These are phyloP conservation scores for Osmerus eperlanus DNA, from an alignment of 2,113 vertebrate species.

Conservation along the genomic window DNA sequence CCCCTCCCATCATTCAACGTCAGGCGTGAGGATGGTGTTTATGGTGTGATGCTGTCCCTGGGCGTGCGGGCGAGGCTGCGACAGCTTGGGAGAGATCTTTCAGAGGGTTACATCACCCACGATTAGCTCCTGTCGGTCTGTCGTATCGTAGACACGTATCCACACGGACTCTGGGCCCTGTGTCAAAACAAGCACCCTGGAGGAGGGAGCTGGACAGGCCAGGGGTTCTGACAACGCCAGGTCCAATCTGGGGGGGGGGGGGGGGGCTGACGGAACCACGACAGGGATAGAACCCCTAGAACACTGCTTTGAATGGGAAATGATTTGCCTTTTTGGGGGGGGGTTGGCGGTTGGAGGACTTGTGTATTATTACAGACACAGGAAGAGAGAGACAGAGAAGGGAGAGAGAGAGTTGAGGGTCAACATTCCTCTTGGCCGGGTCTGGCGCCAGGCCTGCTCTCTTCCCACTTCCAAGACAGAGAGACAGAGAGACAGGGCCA, in stretches of 20 bases:
- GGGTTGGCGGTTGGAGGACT: too few relatives aligned
- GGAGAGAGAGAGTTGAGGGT: not conserved
- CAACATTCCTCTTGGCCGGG: conserved; percentile 5
- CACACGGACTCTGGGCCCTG: conserved; percentile 34
- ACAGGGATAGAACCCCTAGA: conserved; percentile 11
- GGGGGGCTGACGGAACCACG: conserved; percentile 24
- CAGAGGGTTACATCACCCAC: conserved; percentile 58
- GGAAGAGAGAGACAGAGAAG: too few relatives aligned
- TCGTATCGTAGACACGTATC: conserved; percentile 32
- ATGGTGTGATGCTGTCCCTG: conserved; percentile 37
- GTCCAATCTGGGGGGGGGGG: conserved; percentile 23
- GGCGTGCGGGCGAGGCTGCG: not conserved
- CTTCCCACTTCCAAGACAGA: conserved; percentile 6
- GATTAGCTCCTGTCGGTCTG: conserved; percentile 35
- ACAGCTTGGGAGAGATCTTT: conserved; percentile 44
- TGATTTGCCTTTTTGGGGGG: too few relatives aligned
- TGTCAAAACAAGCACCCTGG: conserved; percentile 41
- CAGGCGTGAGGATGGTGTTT: conserved; percentile 46
- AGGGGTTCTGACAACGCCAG: conserved; percentile 41
- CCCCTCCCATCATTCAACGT: conserved; percentile 15
- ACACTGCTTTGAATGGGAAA: too few relatives aligned
- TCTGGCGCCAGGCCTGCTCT: not conserved
- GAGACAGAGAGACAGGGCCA: too few relatives aligned
- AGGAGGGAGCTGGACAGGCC: conserved; percentile 25
- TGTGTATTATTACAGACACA: not conserved